Evolutionary conservation across 2,888 invertebrate genomes (phyloP), one percentile per base, ranked within the genome.

Genomic region (Lumbricus terrestris): DNA sequence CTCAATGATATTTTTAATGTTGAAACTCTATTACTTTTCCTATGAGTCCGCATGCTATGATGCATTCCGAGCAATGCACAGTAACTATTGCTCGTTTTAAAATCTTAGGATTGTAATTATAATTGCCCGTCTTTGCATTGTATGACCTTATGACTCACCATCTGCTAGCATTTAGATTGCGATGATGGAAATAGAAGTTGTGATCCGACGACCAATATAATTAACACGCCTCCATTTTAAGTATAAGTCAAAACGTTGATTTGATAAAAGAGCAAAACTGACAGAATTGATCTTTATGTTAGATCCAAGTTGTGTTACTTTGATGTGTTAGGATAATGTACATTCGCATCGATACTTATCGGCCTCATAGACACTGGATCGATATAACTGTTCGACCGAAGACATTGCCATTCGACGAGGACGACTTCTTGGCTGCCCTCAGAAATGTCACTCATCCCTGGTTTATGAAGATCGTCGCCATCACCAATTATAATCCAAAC

Each of bases 401-500:
- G 85, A 85, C 85, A 20, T 8, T 29, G 29, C 37, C 85, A 35
- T 85, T 85, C 85, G 35, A 85, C 37, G 8, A 85, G 82, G 18
- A 23, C 34, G 42, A 29, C 23, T 91, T 91, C 88, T 37, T 69
- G 88, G 35, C 34, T 23, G 42, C 34, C 16, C 90, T 91, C 13
- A 34, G 88, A 38, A 40, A 42, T 15, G 35, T 91, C 38, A 89
- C 90, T 34, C 20, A 69, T 33, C 91, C 91, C 1, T 91, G 91
- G 91, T 40, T 89, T 34, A 35, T 54, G 33, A 90, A 91, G 37
- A 90, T 91, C 1, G 90, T 85, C 20, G 16, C 85, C 85, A 34
- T 34, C 37, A 85, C 85, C 34, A 85, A 34, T 34, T 85, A 35
- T 35, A 18, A 34, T 85, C 85, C 85, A 33, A 37, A 85, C 8